A percentile compares a stretch with the other conserved stretches of the same genome.
Conservation (phyloP, 2,888 invertebrate species). For the Oscheius sp. region DNA sequence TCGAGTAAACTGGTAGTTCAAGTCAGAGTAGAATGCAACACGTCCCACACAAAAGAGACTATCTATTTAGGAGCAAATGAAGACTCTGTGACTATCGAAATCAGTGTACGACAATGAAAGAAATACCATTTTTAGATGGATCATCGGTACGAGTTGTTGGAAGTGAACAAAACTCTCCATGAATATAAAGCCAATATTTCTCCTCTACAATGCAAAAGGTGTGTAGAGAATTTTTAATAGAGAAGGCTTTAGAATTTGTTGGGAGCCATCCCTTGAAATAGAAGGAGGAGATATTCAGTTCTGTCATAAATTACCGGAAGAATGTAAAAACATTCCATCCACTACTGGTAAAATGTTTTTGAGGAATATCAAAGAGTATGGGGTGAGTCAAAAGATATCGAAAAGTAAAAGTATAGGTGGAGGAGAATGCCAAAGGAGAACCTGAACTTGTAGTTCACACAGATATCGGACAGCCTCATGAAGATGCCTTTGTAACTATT, state of each 20-base stretch:
- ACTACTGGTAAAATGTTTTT: slow-evolving; percentile 49
- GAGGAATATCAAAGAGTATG: slow-evolving; percentile 44
- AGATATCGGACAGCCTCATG: slow-evolving; percentile 36
- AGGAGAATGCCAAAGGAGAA: neutral
- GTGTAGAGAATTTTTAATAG: neutral
- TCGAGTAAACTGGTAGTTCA: slow-evolving; percentile 37
- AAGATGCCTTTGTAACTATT: slow-evolving; percentile 47
- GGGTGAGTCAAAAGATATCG: slow-evolving; percentile 23
- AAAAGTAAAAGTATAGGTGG: slow-evolving; percentile 1
- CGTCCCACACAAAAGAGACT: slow-evolving; percentile 46
- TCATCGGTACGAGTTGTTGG: slow-evolving; percentile 63
- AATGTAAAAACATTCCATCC: slow-evolving; percentile 56
- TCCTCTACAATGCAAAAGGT: slow-evolving; percentile 64
- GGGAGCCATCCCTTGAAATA: slow-evolving; percentile 43
- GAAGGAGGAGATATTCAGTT: slow-evolving; percentile 37
- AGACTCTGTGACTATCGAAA: slow-evolving; percentile 52
- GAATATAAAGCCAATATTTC: slow-evolving; percentile 64
- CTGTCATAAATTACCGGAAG: slow-evolving; percentile 38
- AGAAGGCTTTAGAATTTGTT: slow-evolving; percentile 59
- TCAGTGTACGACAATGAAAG: slow-evolving; percentile 37
- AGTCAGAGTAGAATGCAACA: slow-evolving; percentile 45
- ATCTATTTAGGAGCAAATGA: slow-evolving; percentile 42
- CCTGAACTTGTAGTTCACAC: slow-evolving; percentile 48
- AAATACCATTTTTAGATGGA: slow-evolving; percentile 53
- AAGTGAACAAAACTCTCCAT: slow-evolving; percentile 50